Evolutionary conservation across 2,113 vertebrate species (phyloP), one percentile per base, ranked within the genome.

Genomic region (Myiopsitta monachus): DNA sequence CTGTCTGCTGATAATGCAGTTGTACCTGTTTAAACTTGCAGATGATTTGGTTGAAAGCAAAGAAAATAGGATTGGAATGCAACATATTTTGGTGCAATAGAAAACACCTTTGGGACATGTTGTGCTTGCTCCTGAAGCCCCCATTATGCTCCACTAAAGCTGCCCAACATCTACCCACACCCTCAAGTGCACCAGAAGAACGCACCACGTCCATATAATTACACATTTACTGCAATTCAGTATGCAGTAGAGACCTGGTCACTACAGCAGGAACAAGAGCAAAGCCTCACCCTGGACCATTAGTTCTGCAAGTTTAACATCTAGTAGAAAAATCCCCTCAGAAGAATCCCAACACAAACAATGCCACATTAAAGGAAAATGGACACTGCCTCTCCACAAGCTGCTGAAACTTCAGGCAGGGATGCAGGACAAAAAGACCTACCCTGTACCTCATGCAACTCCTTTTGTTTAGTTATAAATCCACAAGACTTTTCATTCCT

Each of bases 131-230:
- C 14, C 41, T 13, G 0, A 55, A 51, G 10, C 13, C 38, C 9
- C 39, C 24, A 2, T 3, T 19, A 26, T 30, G 33, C 54, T 77
- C 38, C 79, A 27, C n/a, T 39, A 28, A 43, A 5, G 36, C 78
- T 84, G 33, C 6, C 21, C 57, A 59, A 1, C 7, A 22, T 2
- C 55, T 19, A 11, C 55, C 61, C 15, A 33, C 33, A 11, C 17
- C 13, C 33, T 24, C 18, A n/a, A 19, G 24, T 3, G 17, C 52
- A 6, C 5, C 11, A 39, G n/a, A 73, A 76, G 39, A 31, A 54
- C 59, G 49, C 38, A 38, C 2, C 18, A 18, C 0, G 3, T 8
- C 7, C n/a, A n/a, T 10, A 18, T 27, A 63, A 4, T 54, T 26
- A 43, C 13, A 28, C 27, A 16, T 26, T 38, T 51, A 30, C 26